These are phyloP conservation scores for Salmo trutta DNA, from an alignment of 2,797 vertebrate species.

Conservation along the genomic window DNA sequence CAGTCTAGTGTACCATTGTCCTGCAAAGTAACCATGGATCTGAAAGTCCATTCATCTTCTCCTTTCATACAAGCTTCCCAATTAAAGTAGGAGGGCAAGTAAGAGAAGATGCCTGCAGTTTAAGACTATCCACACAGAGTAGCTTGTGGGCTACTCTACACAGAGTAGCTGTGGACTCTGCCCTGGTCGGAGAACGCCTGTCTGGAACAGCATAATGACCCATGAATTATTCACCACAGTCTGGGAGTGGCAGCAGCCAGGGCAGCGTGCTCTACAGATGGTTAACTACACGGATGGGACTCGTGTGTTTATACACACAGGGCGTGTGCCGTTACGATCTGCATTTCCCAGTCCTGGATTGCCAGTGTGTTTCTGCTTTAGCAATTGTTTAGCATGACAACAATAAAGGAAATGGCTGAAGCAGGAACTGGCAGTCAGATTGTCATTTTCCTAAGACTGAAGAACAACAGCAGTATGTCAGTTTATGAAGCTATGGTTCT, in stretches of 20 bases:
- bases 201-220: constrained; percentile 22
- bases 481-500: background rate
- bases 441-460: background rate
- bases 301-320: background rate
- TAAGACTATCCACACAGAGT: background rate
- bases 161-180: constrained; percentile 26
- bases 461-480: background rate
- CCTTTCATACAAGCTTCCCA: too few relatives aligned
- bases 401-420: background rate
- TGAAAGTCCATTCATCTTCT: too few relatives aligned
- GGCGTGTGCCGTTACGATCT: background rate
- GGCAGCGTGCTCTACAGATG: background rate
- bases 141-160: constrained; percentile 40
- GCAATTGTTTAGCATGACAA: background rate
- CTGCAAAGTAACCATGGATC: too few relatives aligned
- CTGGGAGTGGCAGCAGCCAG: constrained; percentile 17
- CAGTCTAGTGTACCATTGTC: too few relatives aligned
- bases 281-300: background rate
- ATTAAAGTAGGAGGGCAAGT: background rate
- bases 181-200: constrained; percentile 21
- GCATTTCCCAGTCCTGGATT: background rate
- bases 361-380: background rate
- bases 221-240: constrained; percentile 55
- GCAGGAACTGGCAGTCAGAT: background rate
- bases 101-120: background rate